Conservation (phyloP, 2,888 invertebrate species). For the Meteorus cinctellus region DNA sequence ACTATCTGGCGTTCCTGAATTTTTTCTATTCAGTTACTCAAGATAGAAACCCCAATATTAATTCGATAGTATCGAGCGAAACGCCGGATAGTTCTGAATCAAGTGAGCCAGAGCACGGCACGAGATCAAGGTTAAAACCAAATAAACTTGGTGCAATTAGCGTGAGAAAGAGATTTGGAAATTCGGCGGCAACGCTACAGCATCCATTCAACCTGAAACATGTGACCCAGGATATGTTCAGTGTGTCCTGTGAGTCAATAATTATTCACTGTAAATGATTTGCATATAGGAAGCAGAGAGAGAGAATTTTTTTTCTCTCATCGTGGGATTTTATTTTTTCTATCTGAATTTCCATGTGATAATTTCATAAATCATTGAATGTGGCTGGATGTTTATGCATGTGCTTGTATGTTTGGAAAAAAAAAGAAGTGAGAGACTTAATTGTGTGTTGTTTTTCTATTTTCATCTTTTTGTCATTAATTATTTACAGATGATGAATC, state of each 20-base stretch:
- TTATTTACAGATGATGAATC: slow-evolving; percentile 80
- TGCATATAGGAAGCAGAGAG: neutral
- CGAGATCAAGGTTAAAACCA: slow-evolving; percentile 65
- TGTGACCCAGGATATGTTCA: slow-evolving; percentile 73
- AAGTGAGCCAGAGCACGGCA: slow-evolving; percentile 68
- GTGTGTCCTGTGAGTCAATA: slow-evolving; percentile 71
- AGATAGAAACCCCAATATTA: slow-evolving; percentile 46
- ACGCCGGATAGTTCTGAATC: slow-evolving; percentile 70
- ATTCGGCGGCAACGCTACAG: slow-evolving; percentile 66
- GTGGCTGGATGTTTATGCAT: slow-evolving; percentile 17
- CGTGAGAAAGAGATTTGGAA: slow-evolving; percentile 69
- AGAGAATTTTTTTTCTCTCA: neutral
- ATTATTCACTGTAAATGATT: slow-evolving; percentile 28
- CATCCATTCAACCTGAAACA: slow-evolving; percentile 70
- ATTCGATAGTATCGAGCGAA: slow-evolving; percentile 68
- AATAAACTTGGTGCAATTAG: slow-evolving; percentile 61
- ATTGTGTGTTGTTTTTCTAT: slow-evolving; percentile 38
- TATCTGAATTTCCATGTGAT: slow-evolving; percentile 33
- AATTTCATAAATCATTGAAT: slow-evolving; percentile 4
- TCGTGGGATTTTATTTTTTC: neutral
- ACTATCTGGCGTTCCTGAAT: slow-evolving; percentile 41
- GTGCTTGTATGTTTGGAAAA: slow-evolving; percentile 1
- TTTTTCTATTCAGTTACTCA: slow-evolving; percentile 44
- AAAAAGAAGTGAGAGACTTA: neutral
- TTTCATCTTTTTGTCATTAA: slow-evolving; percentile 68